Conservation (phyloP, 2,888 invertebrate genomes). For the Drosophila colorata region DNA sequence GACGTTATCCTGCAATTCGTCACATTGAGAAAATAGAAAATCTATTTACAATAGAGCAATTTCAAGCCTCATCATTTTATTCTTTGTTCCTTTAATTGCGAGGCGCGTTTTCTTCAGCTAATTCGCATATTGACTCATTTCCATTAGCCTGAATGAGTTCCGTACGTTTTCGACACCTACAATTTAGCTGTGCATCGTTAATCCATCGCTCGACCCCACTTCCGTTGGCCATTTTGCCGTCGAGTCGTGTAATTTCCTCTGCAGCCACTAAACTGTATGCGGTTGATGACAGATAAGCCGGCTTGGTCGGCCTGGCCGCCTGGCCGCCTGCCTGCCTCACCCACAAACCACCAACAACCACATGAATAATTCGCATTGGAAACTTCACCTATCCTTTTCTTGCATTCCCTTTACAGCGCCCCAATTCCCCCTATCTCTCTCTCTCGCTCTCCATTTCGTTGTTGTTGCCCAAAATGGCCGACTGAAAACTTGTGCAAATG, state of each 20-base stretch:
- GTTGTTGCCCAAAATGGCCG: slow-evolving; percentile 63
- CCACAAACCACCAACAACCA: slow-evolving; percentile 52
- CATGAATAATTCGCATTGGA: slow-evolving; percentile 72
- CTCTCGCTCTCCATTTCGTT: background rate
- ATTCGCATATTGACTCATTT: slow-evolving; percentile 24
- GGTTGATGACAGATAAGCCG: slow-evolving; percentile 75
- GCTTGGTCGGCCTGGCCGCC: background rate
- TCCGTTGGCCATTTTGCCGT: slow-evolving; percentile 61
- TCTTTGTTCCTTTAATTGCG: slow-evolving; percentile 21
- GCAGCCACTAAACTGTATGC: slow-evolving; percentile 77
- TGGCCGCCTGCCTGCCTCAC: slow-evolving; percentile 18
- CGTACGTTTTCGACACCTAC: slow-evolving; percentile 43
- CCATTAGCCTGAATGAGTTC: slow-evolving; percentile 12
- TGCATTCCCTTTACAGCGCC: background rate
- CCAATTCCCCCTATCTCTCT: background rate
- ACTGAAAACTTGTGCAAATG: slow-evolving; percentile 64
- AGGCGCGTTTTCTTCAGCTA: background rate
- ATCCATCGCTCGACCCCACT: slow-evolving; percentile 17
- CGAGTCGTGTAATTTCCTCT: slow-evolving; percentile 68
- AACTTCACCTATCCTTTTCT: slow-evolving; percentile 30
- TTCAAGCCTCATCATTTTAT: slow-evolving; percentile 70
- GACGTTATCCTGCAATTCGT: slow-evolving; percentile 43
- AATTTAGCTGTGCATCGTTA: slow-evolving; percentile 23
- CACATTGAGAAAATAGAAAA: slow-evolving; percentile 10
- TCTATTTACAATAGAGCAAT: slow-evolving; percentile 43